These are phyloP conservation scores for Ophion ventricosus DNA, from an alignment of 2,888 invertebrate species.

Conservation along the genomic window DNA sequence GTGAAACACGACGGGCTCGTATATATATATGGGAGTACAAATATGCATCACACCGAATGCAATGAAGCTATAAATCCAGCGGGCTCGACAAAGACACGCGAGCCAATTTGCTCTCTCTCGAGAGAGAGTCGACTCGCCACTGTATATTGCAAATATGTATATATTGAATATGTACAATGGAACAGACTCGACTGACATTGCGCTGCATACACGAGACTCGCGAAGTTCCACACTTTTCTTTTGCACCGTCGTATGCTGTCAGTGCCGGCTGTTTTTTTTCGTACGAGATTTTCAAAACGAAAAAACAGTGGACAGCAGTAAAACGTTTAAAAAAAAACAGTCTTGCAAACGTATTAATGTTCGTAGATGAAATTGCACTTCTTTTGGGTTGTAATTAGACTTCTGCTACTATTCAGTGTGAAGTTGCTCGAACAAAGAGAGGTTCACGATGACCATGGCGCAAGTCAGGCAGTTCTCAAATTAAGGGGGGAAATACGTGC, in stretches of 20 bases:
- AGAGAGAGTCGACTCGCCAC: slow-evolving; percentile 68
- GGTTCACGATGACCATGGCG: too few relatives aligned
- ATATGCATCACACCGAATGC: slow-evolving; percentile 71
- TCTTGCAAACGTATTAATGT: too few relatives aligned
- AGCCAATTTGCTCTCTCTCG: slow-evolving; percentile 79
- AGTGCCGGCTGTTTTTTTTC: neutral
- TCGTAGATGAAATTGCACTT: neutral
- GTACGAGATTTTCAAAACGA: neutral
- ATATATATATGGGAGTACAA: slow-evolving; percentile 50
- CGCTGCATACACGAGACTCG: neutral
- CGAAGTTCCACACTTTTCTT: neutral
- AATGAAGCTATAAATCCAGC: slow-evolving; percentile 82
- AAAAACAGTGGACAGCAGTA: neutral
- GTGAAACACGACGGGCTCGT: slow-evolving; percentile 34
- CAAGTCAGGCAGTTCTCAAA: too few relatives aligned
- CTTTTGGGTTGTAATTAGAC: neutral
- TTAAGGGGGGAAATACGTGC: too few relatives aligned
- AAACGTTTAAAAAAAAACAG: neutral
- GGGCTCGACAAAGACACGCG: slow-evolving; percentile 77
- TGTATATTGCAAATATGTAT: slow-evolving; percentile 13
- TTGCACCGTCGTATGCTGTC: neutral
- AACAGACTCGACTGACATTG: neutral
- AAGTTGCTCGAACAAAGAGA: too few relatives aligned
- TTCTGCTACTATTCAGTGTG: too few relatives aligned
- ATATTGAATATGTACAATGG: neutral